These are phyloP conservation scores for Pedionomus torquatus DNA, from an alignment of 2,113 vertebrate genomes.

Conservation along the genomic window DNA sequence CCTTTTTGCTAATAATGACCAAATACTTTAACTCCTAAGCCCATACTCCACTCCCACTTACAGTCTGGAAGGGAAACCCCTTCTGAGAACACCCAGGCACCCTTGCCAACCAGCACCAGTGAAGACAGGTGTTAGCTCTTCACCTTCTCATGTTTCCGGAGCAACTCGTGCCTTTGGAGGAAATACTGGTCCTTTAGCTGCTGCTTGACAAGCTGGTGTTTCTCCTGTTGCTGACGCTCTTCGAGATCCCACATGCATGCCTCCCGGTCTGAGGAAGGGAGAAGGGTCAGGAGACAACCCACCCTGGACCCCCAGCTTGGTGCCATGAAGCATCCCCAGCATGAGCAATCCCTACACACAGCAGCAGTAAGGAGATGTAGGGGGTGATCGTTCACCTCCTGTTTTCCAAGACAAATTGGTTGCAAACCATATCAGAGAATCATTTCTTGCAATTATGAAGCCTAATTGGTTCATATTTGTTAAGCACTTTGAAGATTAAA, in stretches of 20 bases:
- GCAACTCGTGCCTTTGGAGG: conserved; percentile 92
- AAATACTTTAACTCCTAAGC: background rate
- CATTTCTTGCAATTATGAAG: conserved; percentile 33
- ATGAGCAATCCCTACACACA: background rate
- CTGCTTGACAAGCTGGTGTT: conserved; percentile 91
- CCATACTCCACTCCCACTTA: background rate
- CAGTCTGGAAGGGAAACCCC: background rate
- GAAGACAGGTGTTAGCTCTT: background rate
- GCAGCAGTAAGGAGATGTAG: background rate
- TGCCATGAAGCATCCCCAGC: background rate
- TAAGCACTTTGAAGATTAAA: conserved; percentile 45
- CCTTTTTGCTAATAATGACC: background rate
- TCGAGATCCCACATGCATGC: conserved; percentile 90
- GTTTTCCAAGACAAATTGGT: background rate
- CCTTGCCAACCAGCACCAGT: background rate
- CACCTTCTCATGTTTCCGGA: conserved; percentile 97
- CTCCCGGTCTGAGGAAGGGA: conserved; percentile 81
- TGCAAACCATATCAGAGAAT: background rate
- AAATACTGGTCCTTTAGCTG: conserved; percentile 98
- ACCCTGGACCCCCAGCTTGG: background rate
- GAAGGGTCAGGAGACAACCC: background rate
- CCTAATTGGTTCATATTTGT: conserved; percentile 46
- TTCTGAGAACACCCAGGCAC: background rate
- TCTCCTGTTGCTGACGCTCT: conserved; percentile 90
- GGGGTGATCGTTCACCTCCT: background rate